phyloP scores from a whole-genome alignment of 2,113 vertebrate genomes.

The Mobula birostris region DNA sequence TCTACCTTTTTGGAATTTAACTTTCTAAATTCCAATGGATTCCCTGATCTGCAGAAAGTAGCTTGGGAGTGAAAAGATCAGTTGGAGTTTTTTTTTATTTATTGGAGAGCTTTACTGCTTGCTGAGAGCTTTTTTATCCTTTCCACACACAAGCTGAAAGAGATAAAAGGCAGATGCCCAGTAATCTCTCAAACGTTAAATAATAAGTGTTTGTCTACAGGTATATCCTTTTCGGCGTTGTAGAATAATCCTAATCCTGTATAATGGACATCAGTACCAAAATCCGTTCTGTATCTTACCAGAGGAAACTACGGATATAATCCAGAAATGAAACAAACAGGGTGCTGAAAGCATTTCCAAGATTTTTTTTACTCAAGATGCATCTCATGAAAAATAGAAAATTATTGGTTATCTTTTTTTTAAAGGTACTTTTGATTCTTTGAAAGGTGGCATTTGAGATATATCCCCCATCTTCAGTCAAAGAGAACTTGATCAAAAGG shows the following conservation, averaged over 20 bases:
- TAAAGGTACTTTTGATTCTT: background rate
- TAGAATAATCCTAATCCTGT: background rate
- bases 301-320: background rate
- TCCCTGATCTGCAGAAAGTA: background rate
- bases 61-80: background rate
- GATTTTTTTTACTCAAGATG: background rate
- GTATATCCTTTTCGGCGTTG: background rate
- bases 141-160: background rate
- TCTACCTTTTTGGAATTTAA: background rate
- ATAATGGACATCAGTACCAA: background rate
- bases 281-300: background rate
- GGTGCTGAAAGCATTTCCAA: background rate
- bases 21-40: background rate
- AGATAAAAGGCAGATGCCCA: conserved; percentile 20
- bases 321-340: background rate
- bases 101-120: background rate
- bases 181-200: background rate
- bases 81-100: background rate
- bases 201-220: background rate
- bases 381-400: background rate
- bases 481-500: background rate
- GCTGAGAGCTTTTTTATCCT: background rate
- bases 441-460: background rate
- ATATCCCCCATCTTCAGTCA: background rate
- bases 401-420: background rate